A percentile compares a stretch with the other conserved stretches of the same genome.
These are phyloP conservation scores for Anarrhichthys ocellatus DNA, from an alignment of 2,113 vertebrate genomes.

Conservation along the genomic window DNA sequence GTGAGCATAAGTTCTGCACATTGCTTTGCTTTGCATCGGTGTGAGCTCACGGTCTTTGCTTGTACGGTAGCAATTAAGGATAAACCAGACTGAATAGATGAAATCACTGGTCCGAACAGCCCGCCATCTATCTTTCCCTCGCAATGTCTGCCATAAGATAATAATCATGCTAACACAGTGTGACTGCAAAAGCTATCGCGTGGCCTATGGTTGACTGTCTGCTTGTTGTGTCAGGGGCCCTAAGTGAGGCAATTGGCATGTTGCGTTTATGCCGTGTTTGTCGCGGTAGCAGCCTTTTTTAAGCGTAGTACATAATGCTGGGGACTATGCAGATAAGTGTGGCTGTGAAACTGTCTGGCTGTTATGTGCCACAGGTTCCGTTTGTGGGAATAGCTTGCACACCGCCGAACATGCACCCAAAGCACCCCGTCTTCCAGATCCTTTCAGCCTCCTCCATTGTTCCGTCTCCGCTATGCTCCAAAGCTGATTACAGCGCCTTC, in stretches of 20 bases:
- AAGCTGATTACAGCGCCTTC: slow-evolving; percentile 79
- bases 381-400: slow-evolving; percentile 26
- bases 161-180: background rate
- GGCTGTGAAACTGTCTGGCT: background rate
- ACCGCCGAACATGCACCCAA: slow-evolving; percentile 45
- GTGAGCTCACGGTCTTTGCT: background rate
- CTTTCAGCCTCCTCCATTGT: slow-evolving; percentile 73
- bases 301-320: background rate
- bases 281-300: background rate
- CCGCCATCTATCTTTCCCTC: background rate
- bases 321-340: slow-evolving; percentile 6
- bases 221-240: background rate
- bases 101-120: background rate
- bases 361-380: slow-evolving; percentile 41
- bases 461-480: slow-evolving; percentile 72
- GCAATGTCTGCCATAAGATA: background rate
- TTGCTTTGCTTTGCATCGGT: background rate
- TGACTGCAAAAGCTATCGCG: background rate
- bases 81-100: background rate
- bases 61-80: background rate
- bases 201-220: background rate
- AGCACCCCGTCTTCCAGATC: slow-evolving; percentile 65
- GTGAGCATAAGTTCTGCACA: background rate
- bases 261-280: slow-evolving; percentile 3
- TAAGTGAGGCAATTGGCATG: slow-evolving; percentile 18